Percentiles rank a stretch among this genome's conserved stretches.
These are phyloP conservation scores for Yponomeuta malinellus DNA, from an alignment of 2,888 invertebrate species.

Conservation along the genomic window DNA sequence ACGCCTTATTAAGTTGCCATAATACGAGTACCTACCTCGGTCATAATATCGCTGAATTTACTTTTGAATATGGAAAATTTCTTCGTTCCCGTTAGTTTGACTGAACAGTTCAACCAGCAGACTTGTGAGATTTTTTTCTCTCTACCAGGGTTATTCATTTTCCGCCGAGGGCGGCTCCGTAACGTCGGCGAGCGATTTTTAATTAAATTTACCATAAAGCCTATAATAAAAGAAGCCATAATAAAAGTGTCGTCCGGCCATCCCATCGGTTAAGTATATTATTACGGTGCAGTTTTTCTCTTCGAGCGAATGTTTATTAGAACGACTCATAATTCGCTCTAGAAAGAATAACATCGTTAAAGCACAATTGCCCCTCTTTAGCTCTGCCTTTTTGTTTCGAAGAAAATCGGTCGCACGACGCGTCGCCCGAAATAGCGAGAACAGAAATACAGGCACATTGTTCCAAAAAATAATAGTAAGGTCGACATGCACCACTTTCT, in stretches of 20 bases:
- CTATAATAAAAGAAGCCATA: slow-evolving; percentile 6
- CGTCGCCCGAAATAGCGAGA: background rate
- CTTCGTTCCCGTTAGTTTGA: too few relatives aligned
- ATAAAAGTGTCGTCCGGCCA: slow-evolving; percentile 28
- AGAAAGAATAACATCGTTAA: slow-evolving; percentile 1
- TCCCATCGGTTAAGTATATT: slow-evolving; percentile 14
- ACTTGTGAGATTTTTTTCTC: too few relatives aligned
- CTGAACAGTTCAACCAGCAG: too few relatives aligned
- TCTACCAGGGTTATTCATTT: too few relatives aligned
- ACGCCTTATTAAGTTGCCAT: too few relatives aligned
- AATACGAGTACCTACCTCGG: too few relatives aligned
- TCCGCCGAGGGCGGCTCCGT: background rate
- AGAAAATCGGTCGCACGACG: background rate
- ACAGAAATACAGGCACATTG: background rate
- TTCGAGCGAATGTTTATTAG: slow-evolving; percentile 4
- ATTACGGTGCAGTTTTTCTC: background rate
- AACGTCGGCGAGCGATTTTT: slow-evolving; percentile 12
- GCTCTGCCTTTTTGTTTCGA: background rate
- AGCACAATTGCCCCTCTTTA: background rate
- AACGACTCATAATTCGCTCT: background rate
- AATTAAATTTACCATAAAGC: slow-evolving; percentile 22
- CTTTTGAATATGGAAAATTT: too few relatives aligned
- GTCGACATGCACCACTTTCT: too few relatives aligned
- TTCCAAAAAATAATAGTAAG: too few relatives aligned
- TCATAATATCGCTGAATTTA: too few relatives aligned